These are phyloP conservation scores for Rhagonycha lutea DNA, from an alignment of 2,888 invertebrate species.

Conservation along the genomic window DNA sequence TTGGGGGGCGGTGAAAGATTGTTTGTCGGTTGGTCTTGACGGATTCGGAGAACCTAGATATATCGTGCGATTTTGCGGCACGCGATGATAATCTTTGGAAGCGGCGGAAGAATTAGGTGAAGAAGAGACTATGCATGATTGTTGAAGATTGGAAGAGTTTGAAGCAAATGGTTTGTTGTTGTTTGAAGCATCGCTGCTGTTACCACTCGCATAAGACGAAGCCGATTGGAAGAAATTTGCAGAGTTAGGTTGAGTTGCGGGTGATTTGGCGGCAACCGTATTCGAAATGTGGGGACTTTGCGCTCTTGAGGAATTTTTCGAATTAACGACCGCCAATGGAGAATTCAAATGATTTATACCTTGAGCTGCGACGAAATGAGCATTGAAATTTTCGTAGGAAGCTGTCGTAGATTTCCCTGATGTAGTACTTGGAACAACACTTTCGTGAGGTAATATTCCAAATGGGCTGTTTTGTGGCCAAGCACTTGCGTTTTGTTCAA, in stretches of 20 bases:
- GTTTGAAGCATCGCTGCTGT: constrained; percentile 48
- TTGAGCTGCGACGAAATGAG: constrained; percentile 71
- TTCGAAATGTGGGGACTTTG: constrained; percentile 56
- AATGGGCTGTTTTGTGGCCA: constrained; percentile 83
- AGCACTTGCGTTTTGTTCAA: constrained; percentile 68
- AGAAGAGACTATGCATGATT: constrained; percentile 75
- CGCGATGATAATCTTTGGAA: constrained; percentile 65
- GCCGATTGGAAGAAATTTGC: constrained; percentile 65
- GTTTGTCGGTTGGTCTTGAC: constrained; percentile 53
- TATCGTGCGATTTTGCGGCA: constrained; percentile 57
- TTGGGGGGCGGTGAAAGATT: constrained; percentile 45
- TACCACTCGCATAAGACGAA: constrained; percentile 59
- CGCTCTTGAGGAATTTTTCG: constrained; percentile 59
- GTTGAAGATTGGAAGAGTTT: constrained; percentile 63
- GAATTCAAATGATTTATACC: constrained; percentile 68
- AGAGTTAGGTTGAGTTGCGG: constrained; percentile 59
- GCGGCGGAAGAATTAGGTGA: constrained; percentile 58
- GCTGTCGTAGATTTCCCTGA: constrained; percentile 47
- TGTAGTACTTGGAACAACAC: constrained; percentile 70
- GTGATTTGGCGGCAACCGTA: constrained; percentile 51
- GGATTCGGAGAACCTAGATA: constrained; percentile 52
- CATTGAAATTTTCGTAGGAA: constrained; percentile 72
- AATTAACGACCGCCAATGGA: constrained; percentile 61
- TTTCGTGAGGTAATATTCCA: constrained; percentile 78
- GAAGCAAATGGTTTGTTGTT: constrained; percentile 49